phyloP scores from a whole-genome alignment of 2,797 vertebrate species.

The Dermochelys coriacea region DNA sequence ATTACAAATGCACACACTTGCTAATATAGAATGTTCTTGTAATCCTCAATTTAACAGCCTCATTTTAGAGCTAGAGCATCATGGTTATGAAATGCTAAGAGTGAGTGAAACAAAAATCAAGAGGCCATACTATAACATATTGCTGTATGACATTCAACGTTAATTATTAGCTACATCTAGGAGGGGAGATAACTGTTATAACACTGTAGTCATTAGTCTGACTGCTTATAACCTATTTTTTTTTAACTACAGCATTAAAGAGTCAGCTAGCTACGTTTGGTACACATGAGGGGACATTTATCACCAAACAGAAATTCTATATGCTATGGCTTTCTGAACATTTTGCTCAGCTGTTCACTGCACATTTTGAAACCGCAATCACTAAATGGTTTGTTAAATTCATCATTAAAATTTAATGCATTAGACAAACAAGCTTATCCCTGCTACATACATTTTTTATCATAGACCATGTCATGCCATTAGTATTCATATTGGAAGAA shows the following conservation, averaged over 20 bases:
- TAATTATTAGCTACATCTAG: constrained; percentile 74
- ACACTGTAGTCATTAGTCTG: constrained; percentile 68
- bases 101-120: constrained; percentile 68
- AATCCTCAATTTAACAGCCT: constrained; percentile 60
- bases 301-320: constrained; percentile 51
- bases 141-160: constrained; percentile 76
- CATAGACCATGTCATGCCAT: not conserved
- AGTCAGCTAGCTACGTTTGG: constrained; percentile 29
- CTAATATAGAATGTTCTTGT: constrained; percentile 12
- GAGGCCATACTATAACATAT: constrained; percentile 62
- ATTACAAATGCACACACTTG: constrained; percentile 30
- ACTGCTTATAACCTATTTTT: constrained; percentile 70
- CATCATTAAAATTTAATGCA: constrained; percentile 57
- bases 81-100: constrained; percentile 69
- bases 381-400: constrained; percentile 65
- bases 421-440: constrained; percentile 47
- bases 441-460: constrained; percentile 45
- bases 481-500: not conserved
- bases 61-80: constrained; percentile 53
- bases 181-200: constrained; percentile 65
- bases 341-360: constrained; percentile 29
- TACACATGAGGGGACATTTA: constrained; percentile 13
- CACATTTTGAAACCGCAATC: constrained; percentile 44
- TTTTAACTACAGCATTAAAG: constrained; percentile 62
- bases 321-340: not conserved